Base-by-base conservation (phyloP, 2,888 invertebrate genomes). In the Hanleya hanleyi region DNA sequence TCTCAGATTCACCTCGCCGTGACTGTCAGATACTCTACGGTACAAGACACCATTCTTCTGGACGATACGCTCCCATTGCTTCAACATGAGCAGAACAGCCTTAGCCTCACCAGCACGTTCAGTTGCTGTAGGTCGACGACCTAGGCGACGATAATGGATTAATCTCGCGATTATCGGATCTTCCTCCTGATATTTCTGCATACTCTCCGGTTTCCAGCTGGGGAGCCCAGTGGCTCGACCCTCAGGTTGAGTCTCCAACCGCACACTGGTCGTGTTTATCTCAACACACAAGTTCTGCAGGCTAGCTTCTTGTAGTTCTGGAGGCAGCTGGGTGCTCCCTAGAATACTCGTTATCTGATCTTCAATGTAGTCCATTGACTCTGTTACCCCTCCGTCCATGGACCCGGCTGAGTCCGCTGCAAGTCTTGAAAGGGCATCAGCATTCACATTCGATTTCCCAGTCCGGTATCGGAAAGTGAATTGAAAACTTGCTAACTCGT, bases 391-490 rank as follows among this genome's bases (percentile, higher is more conserved):
- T n/a, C n/a, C n/a, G n/a, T n/a, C n/a, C n/a, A n/a, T n/a, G n/a
- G n/a, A n/a, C n/a, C 15, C 50, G 29, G 12, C 26, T 35, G 35
- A 15, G n/a, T 61, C 1, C 50, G n/a, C 50, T 15, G 74, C 62
- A 22, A 65, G 37, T 32, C 74, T 37, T 12, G 75, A 73, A 38
- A 77, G 64, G 32, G 69, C 70, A 26, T 77, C 77, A 6, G 73
- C 74, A 4, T 47, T 50, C 33, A n/a, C 41, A 47, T 77, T 77
- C 15, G 41, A 38, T 36, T 67, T 69, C 1, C 73, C 75, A 38
- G 73, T 65, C 15, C 61, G 32, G 47, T 75, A 75, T 36, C 51
- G 22, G 15, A 75, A 62, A 3, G 12, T 50, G 41, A 73, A 75
- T 36, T 77, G 29, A 50, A 68, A 77, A 29, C 41, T 50, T 5